These are phyloP conservation scores for Diploptera punctata DNA, from an alignment of 2,888 invertebrate genomes.

Conservation along the genomic window DNA sequence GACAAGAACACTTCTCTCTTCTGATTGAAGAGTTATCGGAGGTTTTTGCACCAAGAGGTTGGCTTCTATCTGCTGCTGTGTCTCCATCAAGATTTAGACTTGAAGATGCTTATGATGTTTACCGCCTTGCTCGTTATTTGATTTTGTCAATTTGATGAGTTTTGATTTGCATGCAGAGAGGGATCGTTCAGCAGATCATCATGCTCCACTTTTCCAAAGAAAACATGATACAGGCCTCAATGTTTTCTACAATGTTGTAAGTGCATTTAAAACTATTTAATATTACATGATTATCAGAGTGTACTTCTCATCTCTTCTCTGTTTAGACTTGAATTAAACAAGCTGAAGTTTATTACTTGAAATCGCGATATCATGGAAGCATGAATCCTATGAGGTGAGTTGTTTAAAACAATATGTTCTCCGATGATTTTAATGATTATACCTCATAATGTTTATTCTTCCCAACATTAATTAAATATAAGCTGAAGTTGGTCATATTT, in stretches of 20 bases:
- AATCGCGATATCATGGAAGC: too few species aligned
- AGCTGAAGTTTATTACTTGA: too few species aligned
- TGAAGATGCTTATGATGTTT: constrained; percentile 70
- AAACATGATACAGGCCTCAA: constrained; percentile 59
- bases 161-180: constrained; percentile 65
- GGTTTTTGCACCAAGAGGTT: constrained; percentile 64
- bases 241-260: constrained; percentile 61
- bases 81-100: constrained; percentile 67
- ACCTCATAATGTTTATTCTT: too few species aligned
- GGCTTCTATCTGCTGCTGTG: constrained; percentile 63
- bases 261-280: constrained; percentile 42
- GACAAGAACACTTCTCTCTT: constrained; percentile 63
- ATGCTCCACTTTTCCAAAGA: constrained; percentile 58
- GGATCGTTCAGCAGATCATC: constrained; percentile 56
- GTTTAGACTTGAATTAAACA: too few species aligned
- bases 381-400: too few species aligned
- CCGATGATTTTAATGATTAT: too few species aligned
- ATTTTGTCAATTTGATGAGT: constrained; percentile 72
- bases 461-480: too few species aligned
- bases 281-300: too few species aligned
- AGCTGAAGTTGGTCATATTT: too few species aligned
- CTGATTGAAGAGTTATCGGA: constrained; percentile 66
- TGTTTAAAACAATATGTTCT: too few species aligned
- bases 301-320: too few species aligned
- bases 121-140: constrained; percentile 62